These are phyloP conservation scores for Anniella stebbinsi DNA, from an alignment of 2,797 vertebrate genomes.

Conservation along the genomic window DNA sequence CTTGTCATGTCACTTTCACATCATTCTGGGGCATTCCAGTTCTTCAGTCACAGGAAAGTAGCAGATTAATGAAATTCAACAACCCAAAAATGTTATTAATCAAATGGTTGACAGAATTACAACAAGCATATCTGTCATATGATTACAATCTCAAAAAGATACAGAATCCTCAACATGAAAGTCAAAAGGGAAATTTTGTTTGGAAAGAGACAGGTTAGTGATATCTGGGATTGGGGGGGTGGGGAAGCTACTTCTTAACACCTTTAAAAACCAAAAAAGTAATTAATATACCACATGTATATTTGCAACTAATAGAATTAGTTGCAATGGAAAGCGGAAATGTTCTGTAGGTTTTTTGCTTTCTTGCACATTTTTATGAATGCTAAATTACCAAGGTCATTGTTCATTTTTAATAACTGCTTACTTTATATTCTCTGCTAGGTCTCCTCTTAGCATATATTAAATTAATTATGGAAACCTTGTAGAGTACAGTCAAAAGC, in stretches of 20 bases:
- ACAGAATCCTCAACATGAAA: background rate
- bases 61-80: constrained; percentile 25
- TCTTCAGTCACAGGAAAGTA: background rate
- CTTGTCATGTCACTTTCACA: background rate
- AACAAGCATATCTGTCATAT: constrained; percentile 4
- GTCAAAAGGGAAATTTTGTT: rapidly evolving
- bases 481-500: constrained; percentile 57
- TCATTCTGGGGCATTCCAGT: background rate
- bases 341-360: background rate
- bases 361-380: background rate
- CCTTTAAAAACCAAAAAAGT: constrained; percentile 1
- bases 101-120: background rate
- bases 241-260: background rate
- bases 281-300: background rate
- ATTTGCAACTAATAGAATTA: background rate
- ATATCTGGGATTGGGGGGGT: background rate
- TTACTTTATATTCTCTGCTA: constrained; percentile 4
- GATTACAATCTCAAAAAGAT: constrained; percentile 22
- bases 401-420: background rate
- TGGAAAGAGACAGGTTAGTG: background rate
- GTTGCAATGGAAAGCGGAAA: background rate
- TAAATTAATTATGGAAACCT: constrained; percentile 49
- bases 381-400: background rate
- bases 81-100: background rate
- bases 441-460: constrained; percentile 48